Base-by-base conservation (phyloP, 1,140 invertebrate species). In the Rhagoletis zephyria region DNA sequence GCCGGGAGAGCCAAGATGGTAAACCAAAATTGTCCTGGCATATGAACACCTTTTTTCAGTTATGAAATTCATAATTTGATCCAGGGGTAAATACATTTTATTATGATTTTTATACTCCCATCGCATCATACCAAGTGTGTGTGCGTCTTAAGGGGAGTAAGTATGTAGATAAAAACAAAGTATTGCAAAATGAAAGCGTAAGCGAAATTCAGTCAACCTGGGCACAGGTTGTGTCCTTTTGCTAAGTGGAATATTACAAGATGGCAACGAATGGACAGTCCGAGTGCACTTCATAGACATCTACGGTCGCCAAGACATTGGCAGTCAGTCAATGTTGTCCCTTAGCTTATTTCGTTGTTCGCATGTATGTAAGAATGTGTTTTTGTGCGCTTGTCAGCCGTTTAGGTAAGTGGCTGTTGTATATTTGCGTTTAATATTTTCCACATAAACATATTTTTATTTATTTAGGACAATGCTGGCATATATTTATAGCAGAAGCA, bases 51-150 rank as follows among this genome's bases (percentile, higher is more conserved):
- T 87, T 87, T 51, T 87, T 65, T 67, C 63, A 56, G 48, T 87
- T 87, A 87, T 60, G 67, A 87, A 87, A 91, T 92, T 92, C 91
- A 92, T 92, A 92, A 92, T 92, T 92, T 92, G 91, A 92, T 92
- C 91, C 90, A 89, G 90, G 91, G 91, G 91, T 92, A 92, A 92
- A 92, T 92, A 92, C 91, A 92, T 92, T 92, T 92, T 92, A 92
- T 92, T 92, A 92, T 90, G 91, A 90, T 91, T 91, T 91, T 91
- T 91, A 91, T 81, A 42, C 48, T 89, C 89, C 5, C 74, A 81
- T 81, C 89, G n/a, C 74, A 81, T 81, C 74, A 81, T 19, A n/a
- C 56, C 48, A 42, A 30, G 7, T 81, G 74, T 10, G n/a, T 6
- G 56, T 14, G 67, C 45, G 30, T 30, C 30, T 30, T 30, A 30